These are phyloP conservation scores for Alexandromys fortis DNA, from an alignment of 2,113 vertebrate genomes.

Conservation along the genomic window DNA sequence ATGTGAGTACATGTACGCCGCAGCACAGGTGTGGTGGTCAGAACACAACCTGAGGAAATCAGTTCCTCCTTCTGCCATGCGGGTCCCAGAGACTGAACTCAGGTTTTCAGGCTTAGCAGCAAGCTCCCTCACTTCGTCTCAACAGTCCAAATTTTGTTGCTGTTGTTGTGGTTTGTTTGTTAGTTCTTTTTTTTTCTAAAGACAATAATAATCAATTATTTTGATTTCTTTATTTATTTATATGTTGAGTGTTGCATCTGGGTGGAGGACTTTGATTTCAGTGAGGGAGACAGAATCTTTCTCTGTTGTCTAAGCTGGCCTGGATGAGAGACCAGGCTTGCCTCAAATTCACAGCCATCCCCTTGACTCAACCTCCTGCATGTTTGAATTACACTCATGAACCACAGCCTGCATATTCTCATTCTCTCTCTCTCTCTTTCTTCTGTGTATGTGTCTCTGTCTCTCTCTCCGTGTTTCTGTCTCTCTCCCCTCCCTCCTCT, in stretches of 20 bases:
- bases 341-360: not conserved
- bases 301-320: not conserved
- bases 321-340: not conserved
- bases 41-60: not conserved
- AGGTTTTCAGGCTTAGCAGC: not conserved
- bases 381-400: not conserved
- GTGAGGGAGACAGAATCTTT: no score
- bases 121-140: not conserved
- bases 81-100: not conserved
- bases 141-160: not conserved
- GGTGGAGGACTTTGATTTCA: not conserved
- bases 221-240: not conserved
- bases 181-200: not conserved
- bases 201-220: not conserved
- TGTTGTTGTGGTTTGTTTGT: not conserved
- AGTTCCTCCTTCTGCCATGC: not conserved
- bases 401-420: not conserved
- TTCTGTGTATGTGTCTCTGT: no score
- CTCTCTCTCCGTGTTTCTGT: not conserved
- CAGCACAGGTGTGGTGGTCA: not conserved
- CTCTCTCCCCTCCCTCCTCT: not conserved
- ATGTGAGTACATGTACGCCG: not conserved
- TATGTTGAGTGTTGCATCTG: not conserved
- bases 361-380: not conserved
- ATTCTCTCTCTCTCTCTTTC: no score